These are phyloP conservation scores for Alethe diademata DNA, from an alignment of 2,113 vertebrate genomes.

Conservation along the genomic window DNA sequence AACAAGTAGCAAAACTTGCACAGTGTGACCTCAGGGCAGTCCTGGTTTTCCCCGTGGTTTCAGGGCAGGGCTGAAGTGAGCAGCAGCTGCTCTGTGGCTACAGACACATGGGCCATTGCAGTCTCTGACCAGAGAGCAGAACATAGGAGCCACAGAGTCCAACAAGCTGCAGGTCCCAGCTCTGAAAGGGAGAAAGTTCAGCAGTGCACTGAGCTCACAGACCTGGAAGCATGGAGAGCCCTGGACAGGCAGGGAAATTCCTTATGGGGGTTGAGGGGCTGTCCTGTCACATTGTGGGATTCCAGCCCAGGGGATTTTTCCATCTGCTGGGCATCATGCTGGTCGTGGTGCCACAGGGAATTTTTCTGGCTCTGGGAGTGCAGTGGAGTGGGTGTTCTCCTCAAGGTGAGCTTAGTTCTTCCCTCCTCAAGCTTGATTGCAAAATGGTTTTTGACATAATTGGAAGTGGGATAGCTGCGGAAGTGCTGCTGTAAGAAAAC, in stretches of 20 bases:
- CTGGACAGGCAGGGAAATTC: not conserved
- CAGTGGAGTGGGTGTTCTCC: not conserved
- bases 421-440: not conserved
- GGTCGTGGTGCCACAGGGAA: not conserved
- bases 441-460: slow-evolving; percentile 26
- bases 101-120: not conserved
- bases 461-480: not conserved
- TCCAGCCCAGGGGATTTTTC: not conserved
- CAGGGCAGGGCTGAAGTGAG: not conserved
- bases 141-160: not conserved
- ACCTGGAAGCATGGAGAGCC: not conserved
- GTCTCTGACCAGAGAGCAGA: not conserved
- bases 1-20: not conserved
- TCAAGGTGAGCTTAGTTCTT: not conserved
- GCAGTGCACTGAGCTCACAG: rapidly evolving
- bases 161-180: not conserved
- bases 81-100: not conserved
- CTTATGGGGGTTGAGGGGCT: not conserved
- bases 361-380: not conserved
- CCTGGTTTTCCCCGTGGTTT: not conserved
- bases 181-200: not conserved
- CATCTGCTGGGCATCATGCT: not conserved
- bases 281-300: not conserved
- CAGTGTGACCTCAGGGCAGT: not conserved
- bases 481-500: slow-evolving; percentile 10